phyloP scores from a whole-genome alignment of 2,113 vertebrate species.

The Pituophis catenifer region DNA sequence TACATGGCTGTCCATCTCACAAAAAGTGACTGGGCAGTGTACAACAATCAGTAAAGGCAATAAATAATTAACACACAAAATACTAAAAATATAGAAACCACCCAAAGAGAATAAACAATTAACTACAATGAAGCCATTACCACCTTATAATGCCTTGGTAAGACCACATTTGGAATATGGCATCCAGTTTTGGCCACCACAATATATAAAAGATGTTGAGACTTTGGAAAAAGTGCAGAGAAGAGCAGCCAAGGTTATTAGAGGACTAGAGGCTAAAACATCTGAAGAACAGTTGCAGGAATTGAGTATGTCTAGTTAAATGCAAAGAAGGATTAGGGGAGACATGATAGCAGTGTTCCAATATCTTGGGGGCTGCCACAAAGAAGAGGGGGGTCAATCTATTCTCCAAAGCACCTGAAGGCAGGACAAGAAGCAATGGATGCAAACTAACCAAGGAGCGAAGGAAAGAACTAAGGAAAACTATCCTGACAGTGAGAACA shows the following conservation, averaged over 20 bases:
- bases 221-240: background rate
- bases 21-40: background rate
- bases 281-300: background rate
- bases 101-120: background rate
- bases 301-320: background rate
- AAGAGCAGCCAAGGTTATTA: background rate
- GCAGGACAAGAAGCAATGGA: background rate
- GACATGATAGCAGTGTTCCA: background rate
- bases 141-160: background rate
- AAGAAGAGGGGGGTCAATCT: background rate
- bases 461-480: background rate
- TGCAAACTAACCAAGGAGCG: background rate
- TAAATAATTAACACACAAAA: background rate
- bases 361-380: background rate
- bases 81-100: background rate
- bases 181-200: background rate
- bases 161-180: background rate
- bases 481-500: too few relatives aligned
- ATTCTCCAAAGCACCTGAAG: background rate
- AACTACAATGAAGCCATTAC: background rate
- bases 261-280: background rate
- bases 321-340: too few relatives aligned
- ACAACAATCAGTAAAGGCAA: background rate
- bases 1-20: too few relatives aligned
- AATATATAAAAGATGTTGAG: background rate